phyloP scores from a whole-genome alignment of 2,797 vertebrate species.

The Danio kyathit region DNA sequence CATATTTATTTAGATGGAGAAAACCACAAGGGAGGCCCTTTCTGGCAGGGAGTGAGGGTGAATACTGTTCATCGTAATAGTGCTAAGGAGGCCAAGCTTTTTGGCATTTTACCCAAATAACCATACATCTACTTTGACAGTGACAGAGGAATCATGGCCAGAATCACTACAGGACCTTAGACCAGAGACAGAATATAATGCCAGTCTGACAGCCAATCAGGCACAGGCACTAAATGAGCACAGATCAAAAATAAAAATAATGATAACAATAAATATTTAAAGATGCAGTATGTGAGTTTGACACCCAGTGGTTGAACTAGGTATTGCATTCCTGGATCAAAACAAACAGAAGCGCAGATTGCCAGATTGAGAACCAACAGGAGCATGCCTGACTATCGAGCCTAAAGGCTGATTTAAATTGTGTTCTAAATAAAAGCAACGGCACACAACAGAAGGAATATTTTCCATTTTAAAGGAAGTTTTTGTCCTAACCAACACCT shows the following conservation, averaged over 20 bases:
- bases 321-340: no score
- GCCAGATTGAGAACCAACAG: no score
- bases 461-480: no score
- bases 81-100: not conserved
- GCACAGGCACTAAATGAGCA: not conserved
- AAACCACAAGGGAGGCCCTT: constrained; percentile 17
- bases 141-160: constrained; percentile 6
- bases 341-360: no score
- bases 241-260: not conserved
- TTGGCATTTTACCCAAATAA: constrained; percentile 3
- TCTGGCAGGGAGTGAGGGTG: constrained; percentile 14
- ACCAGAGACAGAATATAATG: not conserved
- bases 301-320: no score
- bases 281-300: no score
- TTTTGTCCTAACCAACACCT: no score
- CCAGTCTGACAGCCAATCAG: not conserved
- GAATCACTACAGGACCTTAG: not conserved
- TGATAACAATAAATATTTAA: no score
- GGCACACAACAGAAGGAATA: no score
- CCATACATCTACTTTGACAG: constrained; percentile 16
- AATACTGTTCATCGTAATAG: not conserved
- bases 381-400: no score
- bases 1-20: not conserved
- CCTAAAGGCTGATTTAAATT: no score
- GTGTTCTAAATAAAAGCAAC: no score